Percentiles rank a stretch among this genome's conserved stretches.
These are phyloP conservation scores for Drosophila littoralis DNA, from an alignment of 1,140 invertebrate species.

Conservation along the genomic window DNA sequence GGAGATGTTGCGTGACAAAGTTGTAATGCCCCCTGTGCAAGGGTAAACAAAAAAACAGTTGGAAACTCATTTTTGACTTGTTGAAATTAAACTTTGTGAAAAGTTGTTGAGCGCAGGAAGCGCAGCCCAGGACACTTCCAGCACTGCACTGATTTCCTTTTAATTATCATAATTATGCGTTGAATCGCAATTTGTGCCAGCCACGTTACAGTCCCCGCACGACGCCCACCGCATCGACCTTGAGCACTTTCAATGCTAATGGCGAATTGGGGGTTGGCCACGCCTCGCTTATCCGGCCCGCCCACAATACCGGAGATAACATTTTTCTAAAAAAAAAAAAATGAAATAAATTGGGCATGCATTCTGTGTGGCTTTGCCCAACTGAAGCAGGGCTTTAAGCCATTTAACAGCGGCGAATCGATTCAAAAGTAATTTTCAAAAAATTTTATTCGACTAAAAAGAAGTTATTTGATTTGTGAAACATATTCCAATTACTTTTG, in stretches of 20 bases:
- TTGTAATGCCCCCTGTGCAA: too few relatives aligned
- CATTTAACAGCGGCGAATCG: constrained; percentile 10
- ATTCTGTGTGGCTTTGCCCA: constrained; percentile 15
- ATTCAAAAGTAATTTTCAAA: background rate
- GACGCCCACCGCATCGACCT: background rate
- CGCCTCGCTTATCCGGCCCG: background rate
- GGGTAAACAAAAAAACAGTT: constrained; percentile 15
- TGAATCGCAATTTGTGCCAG: constrained; percentile 41
- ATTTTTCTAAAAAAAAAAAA: background rate
- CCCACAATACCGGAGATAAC: constrained; percentile 15
- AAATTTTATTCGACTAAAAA: too few relatives aligned
- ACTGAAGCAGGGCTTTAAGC: constrained; percentile 1
- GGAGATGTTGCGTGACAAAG: too few relatives aligned
- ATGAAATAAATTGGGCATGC: constrained; percentile 1
- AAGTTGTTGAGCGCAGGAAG: constrained; percentile 24
- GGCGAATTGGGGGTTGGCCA: constrained; percentile 5
- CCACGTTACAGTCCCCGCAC: too few relatives aligned
- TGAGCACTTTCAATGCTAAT: constrained; percentile 8
- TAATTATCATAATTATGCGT: constrained; percentile 74
- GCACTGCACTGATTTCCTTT: constrained; percentile 62
- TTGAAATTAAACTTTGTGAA: constrained; percentile 30
- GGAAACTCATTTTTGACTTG: constrained; percentile 55
- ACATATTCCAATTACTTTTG: too few relatives aligned
- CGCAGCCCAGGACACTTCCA: constrained; percentile 21
- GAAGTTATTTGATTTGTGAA: background rate